Conservation (phyloP, 2,888 invertebrate species). For the Erannis defoliaria region DNA sequence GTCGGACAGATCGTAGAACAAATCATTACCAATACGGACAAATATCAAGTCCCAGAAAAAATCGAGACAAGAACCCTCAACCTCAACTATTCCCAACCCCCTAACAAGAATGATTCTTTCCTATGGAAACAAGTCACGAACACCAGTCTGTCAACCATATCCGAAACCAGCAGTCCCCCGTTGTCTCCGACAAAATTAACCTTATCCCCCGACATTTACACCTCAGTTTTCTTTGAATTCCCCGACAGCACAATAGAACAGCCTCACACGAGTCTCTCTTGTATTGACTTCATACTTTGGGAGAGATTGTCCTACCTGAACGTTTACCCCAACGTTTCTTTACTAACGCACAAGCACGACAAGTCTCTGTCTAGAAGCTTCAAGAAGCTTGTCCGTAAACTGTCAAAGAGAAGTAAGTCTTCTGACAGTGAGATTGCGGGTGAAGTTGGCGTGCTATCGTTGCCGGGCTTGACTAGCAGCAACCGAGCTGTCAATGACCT, state of each 20-base stretch:
- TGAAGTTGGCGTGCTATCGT: slow-evolving; percentile 73
- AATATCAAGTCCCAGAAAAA: slow-evolving; percentile 68
- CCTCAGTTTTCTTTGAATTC: slow-evolving; percentile 79
- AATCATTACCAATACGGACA: slow-evolving; percentile 65
- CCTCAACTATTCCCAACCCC: slow-evolving; percentile 53
- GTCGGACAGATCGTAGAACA: slow-evolving; percentile 69
- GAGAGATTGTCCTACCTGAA: slow-evolving; percentile 68
- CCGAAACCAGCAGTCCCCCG: slow-evolving; percentile 66
- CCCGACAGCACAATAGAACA: slow-evolving; percentile 56
- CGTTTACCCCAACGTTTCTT: slow-evolving; percentile 72
- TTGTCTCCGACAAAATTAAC: slow-evolving; percentile 56
- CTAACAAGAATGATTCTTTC: slow-evolving; percentile 69
- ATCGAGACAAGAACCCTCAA: slow-evolving; percentile 59
- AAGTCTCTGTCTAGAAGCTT: slow-evolving; percentile 63
- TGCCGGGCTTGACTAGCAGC: slow-evolving; percentile 71
- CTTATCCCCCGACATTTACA: slow-evolving; percentile 71
- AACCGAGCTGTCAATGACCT: slow-evolving; percentile 68
- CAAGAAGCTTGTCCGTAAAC: slow-evolving; percentile 49
- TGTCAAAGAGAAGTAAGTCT: slow-evolving; percentile 62
- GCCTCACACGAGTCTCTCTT: slow-evolving; percentile 63
- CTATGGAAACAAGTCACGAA: slow-evolving; percentile 65
- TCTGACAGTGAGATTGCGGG: slow-evolving; percentile 59
- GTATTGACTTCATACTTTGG: slow-evolving; percentile 80
- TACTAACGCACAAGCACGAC: slow-evolving; percentile 63
- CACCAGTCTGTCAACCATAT: slow-evolving; percentile 72